Evolutionary conservation across 1,140 invertebrate species (phyloP), one percentile per base, ranked within the genome.

Genomic region (Helicoverpa armigera): DNA sequence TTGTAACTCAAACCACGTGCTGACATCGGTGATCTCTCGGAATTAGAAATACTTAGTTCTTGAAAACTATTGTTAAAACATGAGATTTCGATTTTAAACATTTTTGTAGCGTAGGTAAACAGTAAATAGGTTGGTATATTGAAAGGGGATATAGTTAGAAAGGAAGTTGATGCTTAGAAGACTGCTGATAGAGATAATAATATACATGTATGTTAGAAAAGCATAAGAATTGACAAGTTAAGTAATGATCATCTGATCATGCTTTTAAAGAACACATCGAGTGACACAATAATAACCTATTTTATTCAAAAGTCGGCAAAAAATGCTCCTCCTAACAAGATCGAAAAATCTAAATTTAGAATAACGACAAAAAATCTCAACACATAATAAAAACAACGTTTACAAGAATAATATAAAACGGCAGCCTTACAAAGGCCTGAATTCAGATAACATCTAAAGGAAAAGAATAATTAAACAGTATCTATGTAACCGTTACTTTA

Each of bases 31-130:
- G 63, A 43, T 43, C 23, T 58, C 54, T 48, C 43, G 2, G 76
- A 69, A 79, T 79, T 70, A 53, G 76, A 70, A 70, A 65, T 54
- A 50, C 53, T 70, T 70, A 58, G 31, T 79, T 70, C 76, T n/a
- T 5, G 3, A 31, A 14, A 54, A 77, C 14, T 77, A 77, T 78
- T 18, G 60, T 67, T 65, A 23, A 35, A 29, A 67, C 75, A n/a
- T 54, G 75, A 5, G 50, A 67, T 65, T 67, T 69, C 9, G 11
- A 69, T 23, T 69, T 69, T 18, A 50, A 16, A 69, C 12, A 50
- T 50, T 61, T 18, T 61, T 29, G 16, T 12, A 58, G 23, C 12
- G 56, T 43, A 60, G 18, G 18, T 60, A 18, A 60, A 12, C 56
- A 29, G 23, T 60, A 60, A 16, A 16, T 58, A 9, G 10, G 7